phyloP scores from a whole-genome alignment of 2,797 vertebrate genomes.

The Paramormyrops hopkinsi region DNA sequence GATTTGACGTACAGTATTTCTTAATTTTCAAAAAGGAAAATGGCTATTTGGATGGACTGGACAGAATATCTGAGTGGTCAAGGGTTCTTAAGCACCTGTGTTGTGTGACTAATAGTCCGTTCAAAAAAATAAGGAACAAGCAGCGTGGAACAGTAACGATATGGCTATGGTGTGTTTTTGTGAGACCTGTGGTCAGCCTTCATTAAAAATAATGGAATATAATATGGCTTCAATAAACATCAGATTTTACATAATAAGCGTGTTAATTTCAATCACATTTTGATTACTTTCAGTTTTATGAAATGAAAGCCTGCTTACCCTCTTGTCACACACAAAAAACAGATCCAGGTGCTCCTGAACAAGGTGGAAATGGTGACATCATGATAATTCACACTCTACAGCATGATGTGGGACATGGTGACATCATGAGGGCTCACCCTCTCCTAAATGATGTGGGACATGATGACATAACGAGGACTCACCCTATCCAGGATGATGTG shows the following conservation, averaged over 20 bases:
- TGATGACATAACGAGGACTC: conserved; percentile 54
- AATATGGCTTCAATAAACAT: conserved; percentile 3
- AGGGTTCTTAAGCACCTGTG: neutral
- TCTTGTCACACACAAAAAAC: neutral
- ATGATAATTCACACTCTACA: neutral
- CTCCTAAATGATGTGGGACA: conserved; percentile 66
- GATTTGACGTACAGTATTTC: neutral
- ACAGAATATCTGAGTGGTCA: neutral
- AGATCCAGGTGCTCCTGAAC: neutral
- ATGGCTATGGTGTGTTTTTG: neutral
- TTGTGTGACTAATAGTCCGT: neutral
- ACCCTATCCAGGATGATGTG: conserved; percentile 53
- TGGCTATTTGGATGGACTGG: neutral
- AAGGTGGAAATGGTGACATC: conserved; percentile 49
- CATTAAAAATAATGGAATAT: neutral
- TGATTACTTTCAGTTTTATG: conserved; percentile 1
- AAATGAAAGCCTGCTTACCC: neutral
- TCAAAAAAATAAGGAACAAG: neutral
- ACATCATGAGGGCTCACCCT: conserved; percentile 34
- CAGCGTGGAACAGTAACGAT: neutral
- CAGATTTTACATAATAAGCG: neutral
- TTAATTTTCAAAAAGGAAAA: neutral
- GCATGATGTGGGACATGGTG: conserved; percentile 36
- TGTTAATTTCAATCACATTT: neutral
- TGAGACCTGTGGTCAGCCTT: neutral